phyloP scores from a whole-genome alignment of 2,797 vertebrate species.

The Neomorphus geoffroyi region DNA sequence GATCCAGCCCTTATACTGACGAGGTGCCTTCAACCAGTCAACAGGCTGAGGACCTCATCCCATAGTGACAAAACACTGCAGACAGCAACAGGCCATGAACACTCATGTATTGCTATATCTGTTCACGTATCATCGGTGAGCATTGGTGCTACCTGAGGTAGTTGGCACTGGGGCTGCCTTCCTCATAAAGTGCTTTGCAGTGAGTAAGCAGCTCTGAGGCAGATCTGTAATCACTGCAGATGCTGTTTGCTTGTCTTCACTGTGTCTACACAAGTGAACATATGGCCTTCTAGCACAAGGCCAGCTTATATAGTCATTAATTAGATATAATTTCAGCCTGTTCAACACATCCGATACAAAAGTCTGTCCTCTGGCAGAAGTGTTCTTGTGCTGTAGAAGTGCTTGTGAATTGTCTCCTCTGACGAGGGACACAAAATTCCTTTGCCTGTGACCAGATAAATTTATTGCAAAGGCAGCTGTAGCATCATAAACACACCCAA shows the following conservation, averaged over 20 bases:
- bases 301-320: conserved; percentile 31
- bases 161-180: background rate
- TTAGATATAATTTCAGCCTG: conserved; percentile 38
- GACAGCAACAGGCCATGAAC: background rate
- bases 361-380: background rate
- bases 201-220: conserved; percentile 45
- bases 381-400: background rate
- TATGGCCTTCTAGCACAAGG: conserved; percentile 34
- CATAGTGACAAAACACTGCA: background rate
- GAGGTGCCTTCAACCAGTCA: background rate
- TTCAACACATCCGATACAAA: background rate
- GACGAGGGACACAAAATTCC: background rate
- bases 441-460: background rate
- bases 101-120: background rate
- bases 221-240: conserved; percentile 27
- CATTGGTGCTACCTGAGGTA: background rate
- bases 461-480: background rate
- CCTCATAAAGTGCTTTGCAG: background rate
- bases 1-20: background rate
- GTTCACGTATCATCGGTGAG: background rate
- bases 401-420: background rate
- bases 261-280: conserved; percentile 14
- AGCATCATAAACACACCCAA: background rate
- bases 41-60: background rate
- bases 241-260: conserved; percentile 41